These are phyloP conservation scores for Hippocampus mohnikei DNA, from an alignment of 2,113 vertebrate genomes.

Conservation along the genomic window DNA sequence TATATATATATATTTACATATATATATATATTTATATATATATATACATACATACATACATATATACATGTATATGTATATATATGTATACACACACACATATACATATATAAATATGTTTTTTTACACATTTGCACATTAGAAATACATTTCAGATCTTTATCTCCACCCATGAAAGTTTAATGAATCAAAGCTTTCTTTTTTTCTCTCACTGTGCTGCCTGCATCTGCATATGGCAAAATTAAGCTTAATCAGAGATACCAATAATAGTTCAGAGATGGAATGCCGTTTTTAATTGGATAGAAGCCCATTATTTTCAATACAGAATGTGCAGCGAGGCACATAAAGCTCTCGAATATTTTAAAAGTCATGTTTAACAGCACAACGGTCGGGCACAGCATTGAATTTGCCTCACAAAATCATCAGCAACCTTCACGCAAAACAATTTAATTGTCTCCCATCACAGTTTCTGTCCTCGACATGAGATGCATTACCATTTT, in stretches of 20 bases:
- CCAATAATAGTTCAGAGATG: constrained; percentile 80
- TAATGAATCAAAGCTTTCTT: not conserved
- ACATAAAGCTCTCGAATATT: constrained; percentile 84
- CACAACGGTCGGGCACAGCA: constrained; percentile 78
- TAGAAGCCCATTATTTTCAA: constrained; percentile 83
- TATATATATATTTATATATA: not conserved
- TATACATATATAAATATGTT: no score
- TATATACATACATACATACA: not conserved
- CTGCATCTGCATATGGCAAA: constrained; percentile 78
- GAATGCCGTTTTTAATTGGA: constrained; percentile 85
- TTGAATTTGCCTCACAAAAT: constrained; percentile 83
- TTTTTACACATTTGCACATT: not conserved
- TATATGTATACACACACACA: not conserved
- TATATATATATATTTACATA: not conserved
- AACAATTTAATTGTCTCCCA: constrained; percentile 82
- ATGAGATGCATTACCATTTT: constrained; percentile 78
- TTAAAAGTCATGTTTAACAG: constrained; percentile 82
- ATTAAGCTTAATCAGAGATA: constrained; percentile 78
- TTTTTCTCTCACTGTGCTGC: constrained; percentile 39
- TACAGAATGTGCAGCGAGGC: constrained; percentile 82
- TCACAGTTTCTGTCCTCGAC: constrained; percentile 78
- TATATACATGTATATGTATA: not conserved
- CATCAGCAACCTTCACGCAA: constrained; percentile 84
- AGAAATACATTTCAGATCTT: not conserved
- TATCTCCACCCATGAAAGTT: constrained; percentile 42